Evolutionary conservation across 2,797 vertebrate species (phyloP), one percentile per base, ranked within the genome.

Genomic region (Myotis vivesi): DNA sequence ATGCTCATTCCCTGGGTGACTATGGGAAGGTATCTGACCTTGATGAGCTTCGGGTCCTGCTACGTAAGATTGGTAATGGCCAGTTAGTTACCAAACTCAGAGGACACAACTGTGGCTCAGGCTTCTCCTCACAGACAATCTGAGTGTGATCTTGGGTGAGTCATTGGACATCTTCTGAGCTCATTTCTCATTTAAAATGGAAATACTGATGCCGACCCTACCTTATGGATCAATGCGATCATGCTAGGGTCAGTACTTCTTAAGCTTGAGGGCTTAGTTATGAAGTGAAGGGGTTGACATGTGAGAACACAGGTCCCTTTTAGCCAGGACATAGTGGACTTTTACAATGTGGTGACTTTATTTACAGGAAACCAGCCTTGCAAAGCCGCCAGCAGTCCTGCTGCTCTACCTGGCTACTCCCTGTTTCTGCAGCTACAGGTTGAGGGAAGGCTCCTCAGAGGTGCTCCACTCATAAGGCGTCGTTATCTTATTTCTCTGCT

Each of bases 401-500:
- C 5, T 0, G 2, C 6, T 23, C 30, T 25, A 22, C 0, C 0
- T 11, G 57, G 22, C 66, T 84, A 11, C 12, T 53, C 53, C 38
- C 20, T 19, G 0, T 62, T 95, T 82, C 62, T 64, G 51, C 13
- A 84, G 69, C 68, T 81, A 4, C 17, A 1, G 19, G 36, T 10
- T 8, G 5, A 51, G 9, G 19, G 33, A n/a, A 38, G 33, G 2
- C 20, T 87, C 71, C 57, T 68, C 28, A 10, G 25, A 19, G 53
- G 20, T 33, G 1, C 55, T 91, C 22, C 17, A n/a, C 55, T 79
- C 80, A 38, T n/a, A n/a, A 77, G 68, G 13, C 15, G 49, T 85
- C 73, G 10, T 79, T 69, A 73, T 81, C 95, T 85, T 69, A 46
- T 89, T 92, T 87, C 80, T 92, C 38, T 62, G 55, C 41, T 81